Conservation (phyloP, 2,797 vertebrate species). For the Tragelaphus oryx region DNA sequence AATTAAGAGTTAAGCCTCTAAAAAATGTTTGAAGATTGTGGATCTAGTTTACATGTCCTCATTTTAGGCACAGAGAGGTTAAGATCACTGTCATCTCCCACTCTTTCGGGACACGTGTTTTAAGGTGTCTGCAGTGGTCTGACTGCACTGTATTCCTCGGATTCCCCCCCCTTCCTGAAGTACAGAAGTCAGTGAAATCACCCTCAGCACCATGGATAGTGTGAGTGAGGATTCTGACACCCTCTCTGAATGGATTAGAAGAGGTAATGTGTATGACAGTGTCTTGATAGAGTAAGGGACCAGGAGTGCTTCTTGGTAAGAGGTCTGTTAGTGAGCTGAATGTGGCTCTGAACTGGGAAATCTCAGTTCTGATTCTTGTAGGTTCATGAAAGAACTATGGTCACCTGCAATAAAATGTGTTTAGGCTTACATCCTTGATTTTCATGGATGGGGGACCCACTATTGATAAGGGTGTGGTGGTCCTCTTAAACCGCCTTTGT, state of each 20-base stretch:
- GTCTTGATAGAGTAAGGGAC: background rate
- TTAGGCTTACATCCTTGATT: background rate
- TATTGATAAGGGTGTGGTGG: background rate
- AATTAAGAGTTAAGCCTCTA: background rate
- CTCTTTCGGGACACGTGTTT: background rate
- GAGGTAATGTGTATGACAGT: background rate
- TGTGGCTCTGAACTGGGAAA: background rate
- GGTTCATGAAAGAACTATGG: background rate
- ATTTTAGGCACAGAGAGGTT: background rate
- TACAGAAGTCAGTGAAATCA: background rate
- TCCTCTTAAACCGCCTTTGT: background rate
- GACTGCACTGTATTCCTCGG: background rate
- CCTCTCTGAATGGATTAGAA: background rate
- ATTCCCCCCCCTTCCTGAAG: background rate
- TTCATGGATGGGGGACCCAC: background rate
- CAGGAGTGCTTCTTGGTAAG: background rate
- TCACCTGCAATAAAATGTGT: background rate
- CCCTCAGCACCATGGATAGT: background rate
- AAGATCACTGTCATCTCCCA: background rate
- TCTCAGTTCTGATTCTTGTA: background rate
- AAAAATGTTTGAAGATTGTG: background rate
- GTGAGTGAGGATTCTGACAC: background rate
- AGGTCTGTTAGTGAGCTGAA: background rate
- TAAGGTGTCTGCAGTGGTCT: background rate
- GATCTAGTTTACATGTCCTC: background rate